Percentiles rank a stretch among this genome's conserved stretches.
phyloP scores from a whole-genome alignment of 92 coral and sea anemone genomes.

The Virgularia gustaviana region DNA sequence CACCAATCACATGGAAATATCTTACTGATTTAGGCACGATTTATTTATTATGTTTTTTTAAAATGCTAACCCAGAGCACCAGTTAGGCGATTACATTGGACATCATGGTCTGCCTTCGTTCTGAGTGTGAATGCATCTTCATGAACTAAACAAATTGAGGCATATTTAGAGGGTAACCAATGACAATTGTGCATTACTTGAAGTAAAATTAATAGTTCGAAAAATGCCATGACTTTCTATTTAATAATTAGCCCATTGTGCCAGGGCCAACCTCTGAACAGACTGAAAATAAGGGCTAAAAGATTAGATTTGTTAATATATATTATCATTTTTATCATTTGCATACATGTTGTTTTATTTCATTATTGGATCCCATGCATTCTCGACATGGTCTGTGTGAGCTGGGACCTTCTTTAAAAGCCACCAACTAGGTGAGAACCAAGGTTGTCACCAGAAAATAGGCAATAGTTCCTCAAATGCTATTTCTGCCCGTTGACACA shows the following conservation, averaged over 20 bases:
- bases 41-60: conserved; percentile 44
- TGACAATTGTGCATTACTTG: too few species aligned
- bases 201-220: too few species aligned
- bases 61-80: conserved; percentile 7
- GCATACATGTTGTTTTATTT: conserved; percentile 32
- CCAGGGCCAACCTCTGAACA: too few species aligned
- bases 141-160: conserved; percentile 26
- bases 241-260: too few species aligned
- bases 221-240: too few species aligned
- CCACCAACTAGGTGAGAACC: conserved; percentile 46
- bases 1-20: conserved; percentile 53
- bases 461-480: conserved; percentile 35
- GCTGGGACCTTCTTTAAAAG: conserved; percentile 16
- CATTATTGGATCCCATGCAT: conserved; percentile 34
- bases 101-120: conserved; percentile 44
- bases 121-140: conserved; percentile 42
- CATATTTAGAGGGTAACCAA: too few species aligned
- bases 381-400: conserved; percentile 40
- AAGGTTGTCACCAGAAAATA: conserved; percentile 41
- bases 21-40: conserved; percentile 31
- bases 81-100: conserved; percentile 44
- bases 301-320: too few species aligned
- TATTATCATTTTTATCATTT: not conserved
- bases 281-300: too few species aligned
- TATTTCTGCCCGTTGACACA: conserved; percentile 14